A percentile compares a stretch with the other conserved stretches of the same genome.
Evolutionary conservation across 2,888 invertebrate species (phyloP).

Genomic region (Leucania comma): DNA sequence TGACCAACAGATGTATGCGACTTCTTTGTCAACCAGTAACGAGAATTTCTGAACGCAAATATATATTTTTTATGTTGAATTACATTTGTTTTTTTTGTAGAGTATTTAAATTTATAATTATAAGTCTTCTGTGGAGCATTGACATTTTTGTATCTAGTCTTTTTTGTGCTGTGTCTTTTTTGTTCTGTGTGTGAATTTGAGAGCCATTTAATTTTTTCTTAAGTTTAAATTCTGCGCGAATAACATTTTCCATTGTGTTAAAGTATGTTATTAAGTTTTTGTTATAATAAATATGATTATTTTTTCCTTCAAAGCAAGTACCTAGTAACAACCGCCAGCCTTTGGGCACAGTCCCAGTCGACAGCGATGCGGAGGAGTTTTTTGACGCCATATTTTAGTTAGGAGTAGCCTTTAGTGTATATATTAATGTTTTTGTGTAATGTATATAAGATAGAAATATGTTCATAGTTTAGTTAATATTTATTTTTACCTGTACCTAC

Average conservation of each 20-base stretch:
- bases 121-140: not conserved
- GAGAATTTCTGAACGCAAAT: not conserved
- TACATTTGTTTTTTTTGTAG: not conserved
- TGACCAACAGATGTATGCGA: conserved; percentile 10
- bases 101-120: too few relatives aligned
- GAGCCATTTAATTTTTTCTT: too few relatives aligned
- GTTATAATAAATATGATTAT: not conserved
- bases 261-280: not conserved
- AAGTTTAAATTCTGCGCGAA: not conserved
- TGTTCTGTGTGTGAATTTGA: not conserved
- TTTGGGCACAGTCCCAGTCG: too few relatives aligned
- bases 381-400: too few relatives aligned
- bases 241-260: not conserved
- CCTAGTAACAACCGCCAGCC: too few relatives aligned
- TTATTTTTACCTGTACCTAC: too few relatives aligned
- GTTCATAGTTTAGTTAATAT: too few relatives aligned
- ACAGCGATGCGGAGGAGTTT: too few relatives aligned
- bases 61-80: not conserved
- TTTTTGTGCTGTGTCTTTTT: conserved; percentile 2
- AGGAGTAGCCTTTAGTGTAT: too few relatives aligned
- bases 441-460: too few relatives aligned
- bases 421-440: too few relatives aligned
- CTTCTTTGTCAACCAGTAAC: conserved; percentile 25
- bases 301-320: not conserved
- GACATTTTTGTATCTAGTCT: not conserved